Base-by-base conservation (phyloP, 2,113 vertebrate species). In the Laterallus jamaicensis region DNA sequence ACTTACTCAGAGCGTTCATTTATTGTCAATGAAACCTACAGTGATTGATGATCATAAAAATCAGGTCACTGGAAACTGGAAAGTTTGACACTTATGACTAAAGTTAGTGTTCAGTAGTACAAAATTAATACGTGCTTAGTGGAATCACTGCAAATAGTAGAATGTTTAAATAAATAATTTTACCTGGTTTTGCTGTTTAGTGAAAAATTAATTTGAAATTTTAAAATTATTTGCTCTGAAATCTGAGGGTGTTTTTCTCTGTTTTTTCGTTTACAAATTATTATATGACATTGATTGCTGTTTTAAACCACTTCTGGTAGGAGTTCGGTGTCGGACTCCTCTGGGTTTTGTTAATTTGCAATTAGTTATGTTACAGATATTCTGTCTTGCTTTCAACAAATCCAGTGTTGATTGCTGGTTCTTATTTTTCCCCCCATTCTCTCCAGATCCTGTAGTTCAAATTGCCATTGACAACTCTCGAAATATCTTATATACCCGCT, bases 391-490 rank as follows among this genome's bases (percentile, higher is more conserved):
- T 77, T 90, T 83, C 21, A 70, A 7, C 3, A 84, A 68, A 47
- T 86, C 15, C 17, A 32, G 1, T 93, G 32, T 68, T 96, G 37
- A 79, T 92, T 79, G 3, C 59, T 85, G 14, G 29, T 92, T 75
- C n/a, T 95, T 5, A 16, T 85, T 39, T 44, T 84, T 64, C 35
- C 5, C 82, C 20, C 4, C 7, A 49, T 1, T 1, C 5, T 16
- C 4, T n/a, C 92, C 66, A 99, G 99, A 99, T 97, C 99, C 99
- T 31, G 97, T 99, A 75, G 98, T 99, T 96, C 99, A 99, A 98
- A 99, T 99, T 20, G 99, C 99, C 60, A 88, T 99, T 55, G 99
- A 99, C 97, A 99, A 99, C 96, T 99, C 99, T 29, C 97, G 98
- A 83, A 99, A 99, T 93, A 99, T 98, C 59, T 98, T 99, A 37